phyloP scores from a whole-genome alignment of 1,140 invertebrate genomes.

The Platorchestia sp. region DNA sequence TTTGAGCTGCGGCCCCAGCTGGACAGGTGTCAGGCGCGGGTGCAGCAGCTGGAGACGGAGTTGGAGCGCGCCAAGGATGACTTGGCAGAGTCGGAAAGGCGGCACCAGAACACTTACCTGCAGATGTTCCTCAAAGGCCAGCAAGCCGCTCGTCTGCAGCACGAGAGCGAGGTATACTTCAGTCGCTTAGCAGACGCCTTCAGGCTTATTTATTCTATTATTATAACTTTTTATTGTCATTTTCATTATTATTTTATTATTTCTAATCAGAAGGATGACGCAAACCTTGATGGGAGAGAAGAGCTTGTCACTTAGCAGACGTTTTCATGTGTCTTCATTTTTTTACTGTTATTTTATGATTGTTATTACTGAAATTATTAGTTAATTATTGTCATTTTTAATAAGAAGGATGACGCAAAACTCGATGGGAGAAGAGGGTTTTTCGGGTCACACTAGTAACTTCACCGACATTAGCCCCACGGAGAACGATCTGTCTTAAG shows the following conservation, averaged over 20 bases:
- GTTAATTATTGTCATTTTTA: neutral
- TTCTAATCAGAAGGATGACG: neutral
- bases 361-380: neutral
- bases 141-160: conserved; percentile 76
- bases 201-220: neutral
- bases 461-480: too few species aligned
- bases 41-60: conserved; percentile 69
- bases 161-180: conserved; percentile 63
- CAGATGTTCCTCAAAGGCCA: conserved; percentile 87
- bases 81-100: conserved; percentile 78
- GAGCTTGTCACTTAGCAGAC: neutral
- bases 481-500: too few species aligned
- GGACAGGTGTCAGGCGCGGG: conserved; percentile 69
- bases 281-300: neutral
- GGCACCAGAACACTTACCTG: conserved; percentile 81
- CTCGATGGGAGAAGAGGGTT: neutral
- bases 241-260: neutral
- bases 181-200: too few species aligned
- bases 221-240: neutral
- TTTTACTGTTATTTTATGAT: neutral
- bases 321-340: neutral
- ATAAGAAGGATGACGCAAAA: neutral
- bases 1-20: conserved; percentile 71
- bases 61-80: conserved; percentile 73
- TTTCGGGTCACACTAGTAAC: too few species aligned